Evolutionary conservation across 1,140 invertebrate species (phyloP).

Genomic region (Lasioglossum baleicum): DNA sequence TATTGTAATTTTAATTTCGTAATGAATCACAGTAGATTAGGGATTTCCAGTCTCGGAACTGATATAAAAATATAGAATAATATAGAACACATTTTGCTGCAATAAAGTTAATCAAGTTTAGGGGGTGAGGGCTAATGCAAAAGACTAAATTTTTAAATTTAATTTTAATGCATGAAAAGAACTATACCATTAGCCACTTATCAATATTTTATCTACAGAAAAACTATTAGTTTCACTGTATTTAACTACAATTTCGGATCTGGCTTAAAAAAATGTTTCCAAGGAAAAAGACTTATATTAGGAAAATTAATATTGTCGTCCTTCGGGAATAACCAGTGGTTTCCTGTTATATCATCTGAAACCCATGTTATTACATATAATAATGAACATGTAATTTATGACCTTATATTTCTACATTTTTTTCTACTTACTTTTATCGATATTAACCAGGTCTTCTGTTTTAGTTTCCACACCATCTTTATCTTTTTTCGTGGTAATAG

Average conservation of each 20-base stretch:
- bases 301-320: not conserved
- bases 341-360: constrained; percentile 68
- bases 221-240: not conserved
- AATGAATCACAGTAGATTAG: no score
- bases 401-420: not conserved
- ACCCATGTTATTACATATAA: constrained; percentile 48
- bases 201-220: not conserved
- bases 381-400: constrained; percentile 6
- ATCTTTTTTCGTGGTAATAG: constrained; percentile 73
- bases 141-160: not conserved
- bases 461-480: constrained; percentile 77
- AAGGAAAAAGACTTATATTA: constrained; percentile 58
- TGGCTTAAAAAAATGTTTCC: constrained; percentile 72
- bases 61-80: no score
- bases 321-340: constrained; percentile 50
- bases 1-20: no score
- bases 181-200: constrained; percentile 10
- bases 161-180: not conserved
- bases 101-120: no score
- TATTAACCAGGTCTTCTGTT: constrained; percentile 76
- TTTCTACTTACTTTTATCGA: constrained; percentile 74
- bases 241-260: constrained; percentile 69
- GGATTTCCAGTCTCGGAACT: no score
- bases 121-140: no score
- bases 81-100: no score